These are phyloP conservation scores for Callithrix jacchus DNA, from an alignment of 2,113 vertebrate genomes.

Conservation along the genomic window DNA sequence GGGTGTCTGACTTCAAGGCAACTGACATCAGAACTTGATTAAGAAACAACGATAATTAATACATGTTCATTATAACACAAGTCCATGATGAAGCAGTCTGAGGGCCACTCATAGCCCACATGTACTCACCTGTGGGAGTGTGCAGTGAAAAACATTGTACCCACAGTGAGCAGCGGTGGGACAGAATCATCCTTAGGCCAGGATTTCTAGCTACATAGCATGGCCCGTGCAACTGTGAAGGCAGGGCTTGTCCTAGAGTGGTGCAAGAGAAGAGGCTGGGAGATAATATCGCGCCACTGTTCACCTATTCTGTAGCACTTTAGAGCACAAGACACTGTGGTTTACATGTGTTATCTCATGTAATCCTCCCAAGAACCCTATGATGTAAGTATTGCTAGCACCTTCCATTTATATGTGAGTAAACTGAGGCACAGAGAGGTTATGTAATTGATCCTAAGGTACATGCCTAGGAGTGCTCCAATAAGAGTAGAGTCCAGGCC, in stretches of 20 bases:
- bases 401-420: neutral
- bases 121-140: neutral
- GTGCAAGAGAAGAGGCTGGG: neutral
- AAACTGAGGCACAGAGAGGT: neutral
- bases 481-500: neutral
- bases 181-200: neutral
- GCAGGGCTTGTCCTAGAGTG: neutral
- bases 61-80: neutral
- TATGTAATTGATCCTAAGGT: neutral
- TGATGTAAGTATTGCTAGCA: neutral
- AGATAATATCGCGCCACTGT: neutral
- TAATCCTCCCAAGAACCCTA: neutral
- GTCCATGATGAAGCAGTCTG: neutral
- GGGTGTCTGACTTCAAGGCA: neutral
- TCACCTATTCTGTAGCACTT: neutral
- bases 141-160: neutral
- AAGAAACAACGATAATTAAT: neutral
- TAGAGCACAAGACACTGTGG: too few species aligned
- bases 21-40: neutral
- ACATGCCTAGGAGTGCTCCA: neutral
- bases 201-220: neutral
- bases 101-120: rapidly evolving
- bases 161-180: neutral
- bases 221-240: neutral
- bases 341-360: neutral